Conservation (phyloP, 2,113 vertebrate genomes). For the Heterocephalus glaber region DNA sequence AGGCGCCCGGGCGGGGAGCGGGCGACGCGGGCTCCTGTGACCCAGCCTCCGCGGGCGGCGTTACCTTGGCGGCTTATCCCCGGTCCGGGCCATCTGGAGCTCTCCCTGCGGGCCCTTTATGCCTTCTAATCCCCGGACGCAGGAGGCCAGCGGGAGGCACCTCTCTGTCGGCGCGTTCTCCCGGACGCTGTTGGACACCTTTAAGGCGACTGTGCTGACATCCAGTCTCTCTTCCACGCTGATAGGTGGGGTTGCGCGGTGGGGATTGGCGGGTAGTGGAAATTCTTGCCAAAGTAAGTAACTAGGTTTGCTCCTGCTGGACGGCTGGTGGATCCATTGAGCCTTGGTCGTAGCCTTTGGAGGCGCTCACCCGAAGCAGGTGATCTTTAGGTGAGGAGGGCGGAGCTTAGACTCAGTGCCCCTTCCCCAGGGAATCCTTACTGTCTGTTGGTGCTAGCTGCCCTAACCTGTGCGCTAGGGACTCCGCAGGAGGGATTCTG, state of each 20-base stretch:
- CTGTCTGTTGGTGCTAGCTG: background rate
- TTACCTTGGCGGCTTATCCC: constrained; percentile 58
- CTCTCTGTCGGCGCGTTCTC: background rate
- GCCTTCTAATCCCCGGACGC: constrained; percentile 74
- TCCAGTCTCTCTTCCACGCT: background rate
- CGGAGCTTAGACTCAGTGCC: background rate
- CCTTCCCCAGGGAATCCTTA: background rate
- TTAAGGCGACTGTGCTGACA: background rate
- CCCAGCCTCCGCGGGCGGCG: background rate
- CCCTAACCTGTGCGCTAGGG: background rate
- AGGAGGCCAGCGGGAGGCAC: constrained; percentile 68
- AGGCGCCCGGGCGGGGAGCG: background rate
- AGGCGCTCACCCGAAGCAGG: constrained; percentile 56
- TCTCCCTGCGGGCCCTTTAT: constrained; percentile 54
- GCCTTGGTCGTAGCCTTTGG: background rate
- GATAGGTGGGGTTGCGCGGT: background rate
- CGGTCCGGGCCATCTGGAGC: constrained; percentile 67
- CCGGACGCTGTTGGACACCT: background rate
- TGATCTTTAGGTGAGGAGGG: constrained; percentile 47
- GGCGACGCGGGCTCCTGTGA: background rate
- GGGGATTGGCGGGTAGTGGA: constrained; percentile 23
- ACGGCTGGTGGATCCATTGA: background rate
- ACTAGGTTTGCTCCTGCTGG: background rate
- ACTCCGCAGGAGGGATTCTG: background rate
- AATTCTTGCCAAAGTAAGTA: constrained; percentile 21